Conservation (phyloP, 2,797 vertebrate species). For the Gallirallus australis region DNA sequence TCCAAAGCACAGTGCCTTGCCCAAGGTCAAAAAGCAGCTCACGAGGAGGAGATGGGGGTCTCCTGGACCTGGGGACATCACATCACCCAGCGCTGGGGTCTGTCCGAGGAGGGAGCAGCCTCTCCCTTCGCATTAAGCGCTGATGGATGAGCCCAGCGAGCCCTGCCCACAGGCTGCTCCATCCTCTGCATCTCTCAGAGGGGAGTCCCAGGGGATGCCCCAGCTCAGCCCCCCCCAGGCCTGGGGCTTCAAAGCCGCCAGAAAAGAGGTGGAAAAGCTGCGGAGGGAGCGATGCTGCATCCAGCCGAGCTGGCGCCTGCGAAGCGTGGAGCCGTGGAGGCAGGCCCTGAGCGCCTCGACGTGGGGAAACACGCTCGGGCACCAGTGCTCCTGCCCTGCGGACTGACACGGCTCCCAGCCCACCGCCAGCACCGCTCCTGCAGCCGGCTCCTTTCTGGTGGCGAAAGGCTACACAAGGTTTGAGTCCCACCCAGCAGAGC, state of each 20-base stretch:
- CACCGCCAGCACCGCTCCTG: not conserved
- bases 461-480: too few species aligned
- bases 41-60: fast-evolving
- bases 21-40: not conserved
- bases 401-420: not conserved
- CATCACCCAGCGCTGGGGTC: fast-evolving
- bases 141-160: fast-evolving
- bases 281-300: not conserved
- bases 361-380: not conserved
- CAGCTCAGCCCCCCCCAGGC: not conserved
- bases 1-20: not conserved
- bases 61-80: not conserved
- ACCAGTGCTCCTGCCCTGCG: not conserved
- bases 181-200: fast-evolving
- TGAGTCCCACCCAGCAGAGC: not conserved
- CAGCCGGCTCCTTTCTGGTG: not conserved
- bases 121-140: fast-evolving
- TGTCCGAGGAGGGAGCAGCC: fast-evolving
- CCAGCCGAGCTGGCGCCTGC: not conserved
- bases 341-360: not conserved
- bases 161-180: not conserved
- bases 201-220: not conserved
- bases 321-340: not conserved
- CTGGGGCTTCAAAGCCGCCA: not conserved
- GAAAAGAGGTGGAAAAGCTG: fast-evolving